phyloP scores from a whole-genome alignment of 1,140 invertebrate species.

The Vanessa atalanta region DNA sequence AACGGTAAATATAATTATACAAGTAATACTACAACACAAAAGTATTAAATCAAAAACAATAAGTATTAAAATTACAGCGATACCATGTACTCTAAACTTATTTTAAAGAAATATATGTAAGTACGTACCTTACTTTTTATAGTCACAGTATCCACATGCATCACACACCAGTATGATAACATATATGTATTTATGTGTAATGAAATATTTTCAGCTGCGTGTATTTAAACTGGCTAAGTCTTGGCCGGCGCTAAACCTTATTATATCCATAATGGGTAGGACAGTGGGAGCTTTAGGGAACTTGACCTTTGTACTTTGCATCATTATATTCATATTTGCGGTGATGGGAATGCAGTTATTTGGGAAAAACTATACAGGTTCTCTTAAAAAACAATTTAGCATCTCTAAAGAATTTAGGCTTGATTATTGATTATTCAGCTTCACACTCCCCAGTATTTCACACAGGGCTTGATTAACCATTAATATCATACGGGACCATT shows the following conservation, averaged over 20 bases:
- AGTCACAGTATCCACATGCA: conserved; percentile 25
- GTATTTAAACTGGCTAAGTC: conserved; percentile 99
- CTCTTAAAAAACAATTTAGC: conserved; percentile 76
- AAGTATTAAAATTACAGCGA: conserved; percentile 10
- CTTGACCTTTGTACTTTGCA: conserved; percentile 97
- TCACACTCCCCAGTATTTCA: conserved; percentile 74
- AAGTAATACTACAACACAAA: conserved; percentile 5
- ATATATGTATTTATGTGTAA: conserved; percentile 62
- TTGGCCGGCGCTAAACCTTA: conserved; percentile 98
- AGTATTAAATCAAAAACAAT: background rate
- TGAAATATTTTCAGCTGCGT: conserved; percentile 90
- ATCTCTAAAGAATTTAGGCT: conserved; percentile 73
- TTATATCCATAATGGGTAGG: conserved; percentile 99
- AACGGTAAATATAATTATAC: background rate
- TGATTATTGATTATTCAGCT: conserved; percentile 77
- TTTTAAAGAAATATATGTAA: conserved; percentile 11
- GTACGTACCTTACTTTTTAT: conserved; percentile 21
- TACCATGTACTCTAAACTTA: background rate
- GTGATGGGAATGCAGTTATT: conserved; percentile 99
- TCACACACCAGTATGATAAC: conserved; percentile 32
- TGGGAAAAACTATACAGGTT: conserved; percentile 95
- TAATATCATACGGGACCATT: conserved; percentile 65
- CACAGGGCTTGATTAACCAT: conserved; percentile 78
- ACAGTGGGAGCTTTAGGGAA: conserved; percentile 99
- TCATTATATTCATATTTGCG: conserved; percentile 99